Evolutionary conservation across 2,888 invertebrate species (phyloP).

Genomic region (Spialia ferax): DNA sequence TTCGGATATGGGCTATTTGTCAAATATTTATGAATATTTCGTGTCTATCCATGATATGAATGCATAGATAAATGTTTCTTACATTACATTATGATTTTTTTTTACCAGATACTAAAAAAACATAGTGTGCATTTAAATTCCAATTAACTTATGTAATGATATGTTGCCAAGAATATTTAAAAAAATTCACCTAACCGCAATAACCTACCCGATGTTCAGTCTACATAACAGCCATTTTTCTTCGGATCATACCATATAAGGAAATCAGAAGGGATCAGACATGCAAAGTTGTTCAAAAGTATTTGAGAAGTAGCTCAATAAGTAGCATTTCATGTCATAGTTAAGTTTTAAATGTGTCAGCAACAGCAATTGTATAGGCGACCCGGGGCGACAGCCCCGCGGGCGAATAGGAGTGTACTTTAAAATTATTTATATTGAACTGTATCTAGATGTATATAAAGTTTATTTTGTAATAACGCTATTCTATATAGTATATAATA

Average conservation of each 20-base stretch:
- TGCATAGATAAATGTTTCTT: too few species aligned
- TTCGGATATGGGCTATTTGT: background rate
- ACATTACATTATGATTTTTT: background rate
- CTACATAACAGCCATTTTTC: background rate
- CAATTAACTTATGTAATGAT: too few species aligned
- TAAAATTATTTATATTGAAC: constrained; percentile 54
- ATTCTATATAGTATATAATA: constrained; percentile 10
- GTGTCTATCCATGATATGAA: background rate
- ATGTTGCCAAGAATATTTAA: too few species aligned
- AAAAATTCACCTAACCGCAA: too few species aligned
- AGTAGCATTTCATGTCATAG: background rate
- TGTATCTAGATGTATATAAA: constrained; percentile 63
- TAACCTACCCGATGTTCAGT: too few species aligned
- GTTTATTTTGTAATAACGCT: constrained; percentile 63
- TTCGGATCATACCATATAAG: background rate
- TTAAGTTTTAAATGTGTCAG: constrained; percentile 19
- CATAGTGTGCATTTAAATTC: too few species aligned
- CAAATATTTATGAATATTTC: background rate
- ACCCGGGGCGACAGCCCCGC: constrained; percentile 8
- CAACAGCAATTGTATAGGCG: background rate
- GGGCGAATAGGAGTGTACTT: constrained; percentile 46
- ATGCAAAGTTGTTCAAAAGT: background rate
- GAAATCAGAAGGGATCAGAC: background rate
- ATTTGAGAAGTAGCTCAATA: background rate
- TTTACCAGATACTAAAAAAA: too few species aligned